phyloP scores from a whole-genome alignment of 30 jellyfish, hydroid and myxozoan genomes.

The Aurelia aurita complex sp. Pacific region DNA sequence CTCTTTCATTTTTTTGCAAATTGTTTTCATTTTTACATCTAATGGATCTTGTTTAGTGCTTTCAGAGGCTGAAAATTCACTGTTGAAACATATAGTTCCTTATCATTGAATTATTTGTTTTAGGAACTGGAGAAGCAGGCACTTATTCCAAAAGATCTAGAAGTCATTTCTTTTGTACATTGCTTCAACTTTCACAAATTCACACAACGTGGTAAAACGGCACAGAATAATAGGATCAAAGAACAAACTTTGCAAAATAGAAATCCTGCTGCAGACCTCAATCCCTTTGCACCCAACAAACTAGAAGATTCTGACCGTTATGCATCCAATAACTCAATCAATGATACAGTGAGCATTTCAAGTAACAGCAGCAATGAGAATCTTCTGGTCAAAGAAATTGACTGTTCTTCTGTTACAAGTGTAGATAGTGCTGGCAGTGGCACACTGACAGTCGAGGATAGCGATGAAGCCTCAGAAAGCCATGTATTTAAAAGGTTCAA shows the following conservation, averaged over 20 bases:
- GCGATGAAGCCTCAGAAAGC: not conserved
- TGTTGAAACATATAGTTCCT: too few relatives aligned
- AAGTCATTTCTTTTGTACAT: slow-evolving; percentile 9
- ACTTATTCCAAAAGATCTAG: slow-evolving; percentile 28
- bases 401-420: slow-evolving; percentile 24
- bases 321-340: slow-evolving; percentile 5
- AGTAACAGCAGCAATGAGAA: slow-evolving; percentile 1
- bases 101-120: too few relatives aligned
- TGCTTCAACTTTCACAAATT: slow-evolving; percentile 48
- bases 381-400: slow-evolving; percentile 9
- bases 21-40: too few relatives aligned
- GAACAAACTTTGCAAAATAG: not conserved
- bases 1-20: too few relatives aligned
- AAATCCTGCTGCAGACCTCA: slow-evolving; percentile 37
- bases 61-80: too few relatives aligned
- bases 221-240: not conserved
- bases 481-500: too few relatives aligned
- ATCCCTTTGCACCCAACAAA: slow-evolving; percentile 33
- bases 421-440: slow-evolving; percentile 15
- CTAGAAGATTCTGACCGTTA: slow-evolving; percentile 24
- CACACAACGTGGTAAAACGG: slow-evolving; percentile 9
- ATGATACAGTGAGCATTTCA: not conserved
- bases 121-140: too few relatives aligned
- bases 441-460: not conserved
- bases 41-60: too few relatives aligned